phyloP scores from a whole-genome alignment of 2,113 vertebrate genomes.

The Laticauda colubrina region DNA sequence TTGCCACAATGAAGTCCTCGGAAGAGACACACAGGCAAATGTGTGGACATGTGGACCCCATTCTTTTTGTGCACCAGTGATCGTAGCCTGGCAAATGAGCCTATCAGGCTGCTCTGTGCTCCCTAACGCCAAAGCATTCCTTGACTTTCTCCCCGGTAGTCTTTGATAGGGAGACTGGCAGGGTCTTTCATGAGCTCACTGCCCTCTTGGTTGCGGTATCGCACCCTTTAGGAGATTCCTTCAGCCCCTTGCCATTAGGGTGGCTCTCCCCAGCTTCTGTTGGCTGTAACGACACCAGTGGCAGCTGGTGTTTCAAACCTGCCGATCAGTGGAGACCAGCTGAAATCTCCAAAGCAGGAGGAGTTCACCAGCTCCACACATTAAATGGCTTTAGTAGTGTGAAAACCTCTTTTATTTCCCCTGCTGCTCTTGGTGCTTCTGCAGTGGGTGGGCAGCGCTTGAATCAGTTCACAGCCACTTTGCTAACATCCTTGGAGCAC shows the following conservation, averaged over 20 bases:
- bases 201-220: not conserved
- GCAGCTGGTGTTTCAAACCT: constrained; percentile 47
- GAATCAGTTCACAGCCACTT: not conserved
- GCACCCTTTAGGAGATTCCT: not conserved
- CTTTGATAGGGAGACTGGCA: not conserved
- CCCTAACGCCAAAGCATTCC: not conserved
- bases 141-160: not conserved
- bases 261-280: not conserved
- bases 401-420: constrained; percentile 45
- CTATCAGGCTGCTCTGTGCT: not conserved
- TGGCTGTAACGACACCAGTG: not conserved
- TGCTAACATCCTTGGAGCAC: not conserved
- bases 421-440: not conserved
- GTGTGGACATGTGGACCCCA: not conserved
- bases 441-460: not conserved
- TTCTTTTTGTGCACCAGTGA: not conserved
- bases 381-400: constrained; percentile 53
- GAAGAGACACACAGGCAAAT: not conserved
- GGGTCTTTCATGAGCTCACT: not conserved
- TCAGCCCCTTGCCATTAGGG: not conserved
- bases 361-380: constrained; percentile 63
- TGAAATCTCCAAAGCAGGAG: constrained; percentile 51
- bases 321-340: constrained; percentile 41
- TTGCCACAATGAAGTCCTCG: not conserved
- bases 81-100: not conserved